Evolutionary conservation across 1,140 invertebrate genomes (phyloP).

Genomic region (Ceratina australensis): DNA sequence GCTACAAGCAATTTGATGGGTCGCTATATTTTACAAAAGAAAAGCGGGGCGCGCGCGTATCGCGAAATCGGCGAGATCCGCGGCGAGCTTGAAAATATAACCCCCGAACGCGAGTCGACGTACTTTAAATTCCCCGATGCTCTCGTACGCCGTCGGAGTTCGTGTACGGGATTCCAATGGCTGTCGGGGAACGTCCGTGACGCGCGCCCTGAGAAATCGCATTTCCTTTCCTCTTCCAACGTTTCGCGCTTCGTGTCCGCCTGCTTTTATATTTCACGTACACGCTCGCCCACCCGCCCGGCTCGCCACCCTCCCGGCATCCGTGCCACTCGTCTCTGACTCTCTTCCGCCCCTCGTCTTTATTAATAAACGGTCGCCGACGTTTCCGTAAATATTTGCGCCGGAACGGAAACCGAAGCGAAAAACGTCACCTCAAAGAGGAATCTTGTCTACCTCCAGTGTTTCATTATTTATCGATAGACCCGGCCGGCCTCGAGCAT

Average conservation of each 20-base stretch:
- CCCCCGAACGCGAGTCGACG: constrained; percentile 26
- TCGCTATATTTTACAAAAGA: constrained; percentile 53
- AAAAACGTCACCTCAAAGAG: constrained; percentile 25
- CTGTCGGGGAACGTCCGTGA: not conserved
- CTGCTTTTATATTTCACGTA: constrained; percentile 23
- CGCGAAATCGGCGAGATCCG: constrained; percentile 58
- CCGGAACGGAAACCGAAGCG: not conserved
- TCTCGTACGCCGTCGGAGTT: constrained; percentile 42
- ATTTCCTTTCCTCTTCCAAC: constrained; percentile 25
- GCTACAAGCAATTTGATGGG: constrained; percentile 51
- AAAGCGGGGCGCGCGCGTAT: constrained; percentile 51
- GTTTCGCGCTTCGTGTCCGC: constrained; percentile 17
- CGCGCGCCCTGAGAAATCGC: constrained; percentile 19
- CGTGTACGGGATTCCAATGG: constrained; percentile 47
- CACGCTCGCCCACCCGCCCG: not conserved
- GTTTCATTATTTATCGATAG: constrained; percentile 42
- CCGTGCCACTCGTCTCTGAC: not conserved
- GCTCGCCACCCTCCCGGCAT: too few relatives aligned
- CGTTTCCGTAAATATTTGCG: constrained; percentile 43
- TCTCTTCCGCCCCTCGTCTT: not conserved
- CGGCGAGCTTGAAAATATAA: constrained; percentile 56
- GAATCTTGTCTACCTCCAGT: not conserved
- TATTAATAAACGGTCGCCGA: constrained; percentile 36
- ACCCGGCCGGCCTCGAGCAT: not conserved
- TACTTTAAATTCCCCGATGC: constrained; percentile 54